Evolutionary conservation across 2,113 vertebrate genomes (phyloP), one percentile per base, ranked within the genome.

Genomic region (Eulacestoma nigropectus): DNA sequence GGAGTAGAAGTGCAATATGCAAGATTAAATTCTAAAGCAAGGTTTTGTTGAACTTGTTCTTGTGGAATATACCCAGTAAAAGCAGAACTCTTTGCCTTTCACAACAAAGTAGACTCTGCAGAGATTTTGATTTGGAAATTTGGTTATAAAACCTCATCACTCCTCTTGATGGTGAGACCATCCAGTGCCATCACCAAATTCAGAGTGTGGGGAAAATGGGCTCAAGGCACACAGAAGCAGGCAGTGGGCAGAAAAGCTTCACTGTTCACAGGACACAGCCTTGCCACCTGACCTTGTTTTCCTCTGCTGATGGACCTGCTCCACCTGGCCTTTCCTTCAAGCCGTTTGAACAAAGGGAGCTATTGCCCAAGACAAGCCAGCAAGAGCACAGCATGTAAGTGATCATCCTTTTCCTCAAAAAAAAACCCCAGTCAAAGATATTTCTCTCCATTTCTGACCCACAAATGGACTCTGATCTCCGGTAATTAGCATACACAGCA

Each of bases 181-280:
- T 16, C 30, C 7, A 29, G 11, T 39, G 8, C 16, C 2, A 2
- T 12, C 50, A 25, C 18, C 30, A 52, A 46, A n/a, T 52, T 30
- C 26, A 44, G 41, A 42, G 33, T 32, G 32, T 7, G 2, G 16
- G 21, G 6, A 30, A 82, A 59, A 44, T 1, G 1, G 11, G 20
- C 42, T 69, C 1, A 0, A 50, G 39, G 47, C 18, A 60, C 10
- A 42, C 20, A 39, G 46, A 70, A 79, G 25, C 4, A 8, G 4
- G 9, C 8, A 75, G 17, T 6, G 8, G 33, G 19, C 29, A 69
- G 35, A 83, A 83, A 60, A 79, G 7, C 55, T 70, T 70, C 12
- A 30, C 15, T 42, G n/a, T 11, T 74, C 49, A 49, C 11, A 25
- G 9, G 37, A 21, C 8, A 16, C 1, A 37, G 16, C 0, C 0